Evolutionary conservation across 1,140 invertebrate species (phyloP), one percentile per base, ranked within the genome.

Genomic region (Lepidostoma basale): DNA sequence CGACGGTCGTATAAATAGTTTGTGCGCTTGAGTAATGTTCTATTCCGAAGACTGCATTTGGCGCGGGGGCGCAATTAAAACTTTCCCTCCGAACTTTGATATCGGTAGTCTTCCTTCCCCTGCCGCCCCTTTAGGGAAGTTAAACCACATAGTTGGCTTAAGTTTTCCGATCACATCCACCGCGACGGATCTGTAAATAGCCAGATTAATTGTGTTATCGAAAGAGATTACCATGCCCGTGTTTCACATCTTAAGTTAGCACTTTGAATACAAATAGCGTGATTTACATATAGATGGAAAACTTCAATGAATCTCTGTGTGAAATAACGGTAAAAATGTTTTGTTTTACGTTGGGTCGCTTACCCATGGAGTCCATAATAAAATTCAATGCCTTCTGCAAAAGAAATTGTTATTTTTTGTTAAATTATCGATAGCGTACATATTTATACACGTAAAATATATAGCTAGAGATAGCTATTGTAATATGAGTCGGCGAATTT

Each of bases 51-150:
- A n/a, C 40, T 26, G 39, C 26, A 54, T 26, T 28, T 25, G 33
- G 47, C 20, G 22, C 18, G 10, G 16, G 33, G 36, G 47, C 23
- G 67, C 52, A 69, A 69, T 69, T 69, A 68, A 68, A 68, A 68
- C 42, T 68, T 68, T 26, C 28, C 33, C 58, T 23, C 47, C 5
- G 30, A 68, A 68, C 58, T 62, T 68, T 62, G 47, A 62, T 68
- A 9, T 12, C 18, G 2, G 5, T 4, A 1, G 10, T 2, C 23
- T 0, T 14, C 18, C 22, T 12, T 36, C 9, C 5, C 10, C 33
- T 36, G 2, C 2, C 33, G 10, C 22, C 1, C 10, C 45, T 0
- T n/a, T n/a, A 10, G 9, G 18, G 9, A 10, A 23, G 18, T 22
- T 47, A 16, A 10, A 54, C 23, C 28, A 56, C 52, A 56, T 56